Evolutionary conservation across 2,888 invertebrate species (phyloP).

Genomic region (Pharmacophagus antenor): DNA sequence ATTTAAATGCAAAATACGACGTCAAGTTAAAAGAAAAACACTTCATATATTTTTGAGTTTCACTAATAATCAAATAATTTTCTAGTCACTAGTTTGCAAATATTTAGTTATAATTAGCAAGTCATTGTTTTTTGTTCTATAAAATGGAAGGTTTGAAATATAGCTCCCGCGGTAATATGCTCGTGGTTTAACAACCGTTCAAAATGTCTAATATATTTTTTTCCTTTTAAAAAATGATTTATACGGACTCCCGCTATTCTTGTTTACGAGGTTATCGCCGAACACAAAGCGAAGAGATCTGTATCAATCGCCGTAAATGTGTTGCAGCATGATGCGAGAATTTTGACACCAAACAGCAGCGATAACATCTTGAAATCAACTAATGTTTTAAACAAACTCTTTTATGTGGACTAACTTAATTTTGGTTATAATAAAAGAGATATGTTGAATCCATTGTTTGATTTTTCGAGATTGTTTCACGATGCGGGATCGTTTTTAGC

Average conservation of each 20-base stretch:
- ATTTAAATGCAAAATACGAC: no score
- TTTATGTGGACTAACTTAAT: conserved; percentile 78
- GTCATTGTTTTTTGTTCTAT: background rate
- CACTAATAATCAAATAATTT: background rate
- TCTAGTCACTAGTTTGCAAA: background rate
- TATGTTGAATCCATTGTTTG: conserved; percentile 56
- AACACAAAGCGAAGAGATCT: conserved; percentile 68
- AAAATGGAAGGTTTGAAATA: background rate
- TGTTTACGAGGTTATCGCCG: conserved; percentile 71
- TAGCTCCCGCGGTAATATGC: background rate
- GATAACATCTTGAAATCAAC: conserved; percentile 78
- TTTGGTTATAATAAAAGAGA: conserved; percentile 71
- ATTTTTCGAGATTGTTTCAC: conserved; percentile 35
- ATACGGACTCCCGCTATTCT: conserved; percentile 77
- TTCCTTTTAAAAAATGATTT: conserved; percentile 59
- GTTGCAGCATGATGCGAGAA: conserved; percentile 77
- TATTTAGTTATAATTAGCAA: background rate
- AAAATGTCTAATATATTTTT: conserved; percentile 22
- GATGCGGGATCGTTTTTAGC: conserved; percentile 26
- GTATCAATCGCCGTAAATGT: conserved; percentile 67
- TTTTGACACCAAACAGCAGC: conserved; percentile 76
- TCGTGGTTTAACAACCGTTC: background rate
- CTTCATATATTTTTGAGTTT: no score
- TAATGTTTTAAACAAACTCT: conserved; percentile 81
- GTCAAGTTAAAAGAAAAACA: no score